phyloP scores from a whole-genome alignment of 1,140 invertebrate genomes.

The Drosophila nebulosa region DNA sequence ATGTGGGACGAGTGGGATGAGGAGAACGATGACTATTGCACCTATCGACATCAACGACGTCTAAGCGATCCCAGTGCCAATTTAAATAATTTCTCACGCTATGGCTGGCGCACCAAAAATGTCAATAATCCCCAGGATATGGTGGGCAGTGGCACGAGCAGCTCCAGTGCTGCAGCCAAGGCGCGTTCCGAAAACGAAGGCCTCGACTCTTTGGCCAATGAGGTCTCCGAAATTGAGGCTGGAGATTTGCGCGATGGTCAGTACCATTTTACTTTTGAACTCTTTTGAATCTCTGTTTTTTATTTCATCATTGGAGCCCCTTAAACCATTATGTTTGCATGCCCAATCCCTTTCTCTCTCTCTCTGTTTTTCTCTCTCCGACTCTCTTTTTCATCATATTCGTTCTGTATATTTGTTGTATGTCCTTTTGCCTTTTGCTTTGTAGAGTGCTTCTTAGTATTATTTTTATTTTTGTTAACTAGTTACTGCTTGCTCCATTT shows the following conservation, averaged over 20 bases:
- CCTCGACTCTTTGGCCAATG: slow-evolving; percentile 90
- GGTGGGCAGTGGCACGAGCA: slow-evolving; percentile 68
- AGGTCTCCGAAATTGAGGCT: slow-evolving; percentile 94
- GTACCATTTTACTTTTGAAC: slow-evolving; percentile 1
- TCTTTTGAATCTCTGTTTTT: slow-evolving; percentile 7
- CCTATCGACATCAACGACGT: slow-evolving; percentile 90
- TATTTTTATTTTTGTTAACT: not conserved
- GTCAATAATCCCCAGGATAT: slow-evolving; percentile 79
- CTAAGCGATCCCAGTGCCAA: slow-evolving; percentile 97
- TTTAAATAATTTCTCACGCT: slow-evolving; percentile 93
- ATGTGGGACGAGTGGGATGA: slow-evolving; percentile 94
- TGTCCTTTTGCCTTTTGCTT: slow-evolving; percentile 14
- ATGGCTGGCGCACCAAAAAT: slow-evolving; percentile 88
- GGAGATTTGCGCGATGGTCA: slow-evolving; percentile 96
- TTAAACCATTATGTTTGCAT: slow-evolving; percentile 28
- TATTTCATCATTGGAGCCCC: slow-evolving; percentile 30
- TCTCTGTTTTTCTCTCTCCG: not conserved
- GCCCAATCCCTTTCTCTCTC: not conserved
- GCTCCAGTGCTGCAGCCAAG: slow-evolving; percentile 82
- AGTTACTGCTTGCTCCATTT: slow-evolving; percentile 55
- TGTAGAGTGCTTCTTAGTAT: not conserved
- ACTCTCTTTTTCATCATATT: not conserved
- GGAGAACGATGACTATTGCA: slow-evolving; percentile 91
- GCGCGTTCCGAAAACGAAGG: slow-evolving; percentile 96
- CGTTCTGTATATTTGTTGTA: slow-evolving; percentile 6